These are phyloP conservation scores for Iphiclides podalirius DNA, from an alignment of 2,888 invertebrate genomes.

Conservation along the genomic window DNA sequence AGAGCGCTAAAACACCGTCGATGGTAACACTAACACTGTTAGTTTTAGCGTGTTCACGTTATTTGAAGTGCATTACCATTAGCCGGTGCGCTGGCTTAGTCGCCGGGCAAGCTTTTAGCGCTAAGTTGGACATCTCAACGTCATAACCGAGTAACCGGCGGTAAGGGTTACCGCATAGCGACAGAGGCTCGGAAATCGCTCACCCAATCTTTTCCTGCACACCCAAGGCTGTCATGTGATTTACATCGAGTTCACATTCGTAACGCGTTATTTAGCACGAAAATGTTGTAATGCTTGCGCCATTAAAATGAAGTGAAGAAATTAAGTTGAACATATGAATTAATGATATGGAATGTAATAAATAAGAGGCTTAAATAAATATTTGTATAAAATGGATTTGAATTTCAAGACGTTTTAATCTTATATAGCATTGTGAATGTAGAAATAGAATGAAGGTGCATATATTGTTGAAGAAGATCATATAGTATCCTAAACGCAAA, in stretches of 20 bases:
- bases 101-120: slow-evolving; percentile 14
- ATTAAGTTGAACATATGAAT: too few species aligned
- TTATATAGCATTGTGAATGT: too few species aligned
- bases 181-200: slow-evolving; percentile 2
- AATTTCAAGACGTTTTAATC: too few species aligned
- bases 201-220: slow-evolving; percentile 9
- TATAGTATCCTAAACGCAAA: too few species aligned
- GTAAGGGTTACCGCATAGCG: neutral
- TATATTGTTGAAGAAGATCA: too few species aligned
- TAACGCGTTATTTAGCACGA: slow-evolving; percentile 3
- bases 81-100: neutral
- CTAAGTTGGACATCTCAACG: slow-evolving; percentile 11
- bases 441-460: too few species aligned
- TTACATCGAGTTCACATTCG: slow-evolving; percentile 14
- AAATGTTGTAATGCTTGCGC: neutral
- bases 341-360: too few species aligned
- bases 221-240: slow-evolving; percentile 7
- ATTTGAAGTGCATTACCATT: slow-evolving; percentile 3
- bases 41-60: slow-evolving; percentile 1
- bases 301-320: too few species aligned
- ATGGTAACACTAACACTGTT: neutral
- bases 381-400: too few species aligned
- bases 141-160: slow-evolving; percentile 2
- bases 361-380: too few species aligned
- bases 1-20: too few species aligned